Base-by-base conservation (phyloP, 2,888 invertebrate genomes). In the Criorhina ranunculi region DNA sequence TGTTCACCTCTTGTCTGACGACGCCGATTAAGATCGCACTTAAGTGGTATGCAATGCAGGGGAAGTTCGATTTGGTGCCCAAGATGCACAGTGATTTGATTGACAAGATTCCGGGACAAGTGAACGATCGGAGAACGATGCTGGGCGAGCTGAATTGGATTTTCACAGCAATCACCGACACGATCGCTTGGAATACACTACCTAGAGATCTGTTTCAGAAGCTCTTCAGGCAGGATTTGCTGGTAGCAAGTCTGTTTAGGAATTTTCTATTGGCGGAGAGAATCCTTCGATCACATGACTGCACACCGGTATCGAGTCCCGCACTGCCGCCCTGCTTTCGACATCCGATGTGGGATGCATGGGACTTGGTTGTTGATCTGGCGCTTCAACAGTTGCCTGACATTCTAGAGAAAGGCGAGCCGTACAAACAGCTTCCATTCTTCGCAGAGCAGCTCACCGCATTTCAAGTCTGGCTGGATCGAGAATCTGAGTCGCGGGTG, bases 61-160 rank as follows among this genome's bases (percentile, higher is more conserved):
- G 93, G 76, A 95, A 96, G 69, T 94, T 95, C 33, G 95, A 96
- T 90, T 93, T 98, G 88, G 95, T 97, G 87, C 96, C 97, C 69
- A 94, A 94, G 87, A 94, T 98, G 87, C 95, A 96, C 12, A 92
- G 96, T 89, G 98, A 98, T 51, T 93, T 97, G 86, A 96, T 98
- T 77, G 98, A 99, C 91, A 98, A 97, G 96, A 98, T 99, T 88
- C 99, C 99, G 6, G 99, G 99, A 0, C 96, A 96, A 90, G 94
- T 98, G 88, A 96, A 96, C 87, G 99, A 99, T 93, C 94, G 99
- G 17, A 94, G 98, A 88, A 99, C 99, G 31, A 98, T 99, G 97
- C 94, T 99, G 87, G 99, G 99, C 57, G 99, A 99, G 93, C 93
- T 99, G 80, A 99, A 99, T 93, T 99, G 99, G 99, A 99, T 99